phyloP scores from a whole-genome alignment of 2,113 vertebrate species.

The Mus musculus region DNA sequence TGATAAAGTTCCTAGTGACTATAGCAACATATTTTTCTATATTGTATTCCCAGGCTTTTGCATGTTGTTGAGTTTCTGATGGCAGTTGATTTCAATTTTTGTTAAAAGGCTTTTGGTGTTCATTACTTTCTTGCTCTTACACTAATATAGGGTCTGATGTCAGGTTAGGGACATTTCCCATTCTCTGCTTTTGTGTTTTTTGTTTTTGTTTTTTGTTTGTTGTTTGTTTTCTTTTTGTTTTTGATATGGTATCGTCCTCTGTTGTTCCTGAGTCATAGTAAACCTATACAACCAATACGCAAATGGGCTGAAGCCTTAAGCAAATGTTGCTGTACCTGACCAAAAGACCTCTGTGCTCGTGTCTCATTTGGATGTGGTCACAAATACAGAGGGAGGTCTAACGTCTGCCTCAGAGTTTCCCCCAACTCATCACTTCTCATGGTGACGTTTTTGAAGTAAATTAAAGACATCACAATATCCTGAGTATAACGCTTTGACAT shows the following conservation, averaged over 20 bases:
- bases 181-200: not conserved
- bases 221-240: not conserved
- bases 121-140: not conserved
- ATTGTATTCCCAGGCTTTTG: not conserved
- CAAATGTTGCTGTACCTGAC: not conserved
- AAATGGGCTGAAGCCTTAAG: not conserved
- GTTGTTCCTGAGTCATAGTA: not conserved
- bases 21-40: not conserved
- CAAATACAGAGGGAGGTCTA: not conserved
- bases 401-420: not conserved
- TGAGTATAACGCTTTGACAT: not conserved
- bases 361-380: not conserved
- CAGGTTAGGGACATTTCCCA: not conserved
- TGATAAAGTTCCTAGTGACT: not conserved
- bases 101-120: not conserved
- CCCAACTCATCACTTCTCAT: constrained; percentile 11
- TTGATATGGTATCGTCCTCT: not conserved
- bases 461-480: not conserved
- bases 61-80: not conserved
- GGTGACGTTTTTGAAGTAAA: constrained; percentile 56
- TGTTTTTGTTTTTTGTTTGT: not conserved
- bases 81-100: not conserved
- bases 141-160: not conserved
- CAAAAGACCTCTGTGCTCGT: not conserved
- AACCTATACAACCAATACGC: not conserved